Conservation (phyloP, 2,888 invertebrate genomes). For the Sphaerophoria taeniata region DNA sequence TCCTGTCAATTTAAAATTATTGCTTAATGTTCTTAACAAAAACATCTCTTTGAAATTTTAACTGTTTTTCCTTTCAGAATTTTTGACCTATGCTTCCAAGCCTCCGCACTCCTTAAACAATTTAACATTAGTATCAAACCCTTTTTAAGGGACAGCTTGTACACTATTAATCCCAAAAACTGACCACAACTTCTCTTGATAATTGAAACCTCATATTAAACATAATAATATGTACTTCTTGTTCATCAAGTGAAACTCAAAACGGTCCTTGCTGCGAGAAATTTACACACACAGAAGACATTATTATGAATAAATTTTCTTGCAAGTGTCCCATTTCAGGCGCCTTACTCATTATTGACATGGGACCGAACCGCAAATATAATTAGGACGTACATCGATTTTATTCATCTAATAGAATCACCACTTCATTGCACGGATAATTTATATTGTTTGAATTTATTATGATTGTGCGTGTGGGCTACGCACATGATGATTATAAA, state of each 20-base stretch:
- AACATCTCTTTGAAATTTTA: no score
- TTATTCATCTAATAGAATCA: neutral
- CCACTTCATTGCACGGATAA: conserved; percentile 11
- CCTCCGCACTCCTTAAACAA: no score
- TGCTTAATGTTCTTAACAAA: no score
- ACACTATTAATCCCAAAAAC: neutral
- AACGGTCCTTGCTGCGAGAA: neutral
- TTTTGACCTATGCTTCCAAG: no score
- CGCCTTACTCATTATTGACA: neutral
- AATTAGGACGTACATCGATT: conserved; percentile 7
- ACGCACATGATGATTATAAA: conserved; percentile 31
- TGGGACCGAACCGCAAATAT: conserved; percentile 11
- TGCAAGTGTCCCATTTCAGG: conserved; percentile 15
- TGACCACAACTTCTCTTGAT: conserved; percentile 5
- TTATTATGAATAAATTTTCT: neutral
- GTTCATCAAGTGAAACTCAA: neutral
- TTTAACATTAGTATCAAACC: no score
- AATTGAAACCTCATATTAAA: conserved; percentile 34
- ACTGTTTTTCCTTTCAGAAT: no score
- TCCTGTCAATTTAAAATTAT: no score
- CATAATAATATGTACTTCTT: conserved; percentile 5
- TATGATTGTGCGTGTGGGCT: no score
- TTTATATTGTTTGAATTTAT: conserved; percentile 38
- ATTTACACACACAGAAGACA: neutral
- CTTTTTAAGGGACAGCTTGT: neutral